Evolutionary conservation across 2,888 invertebrate genomes (phyloP).

Genomic region (Yponomeuta cagnagella): DNA sequence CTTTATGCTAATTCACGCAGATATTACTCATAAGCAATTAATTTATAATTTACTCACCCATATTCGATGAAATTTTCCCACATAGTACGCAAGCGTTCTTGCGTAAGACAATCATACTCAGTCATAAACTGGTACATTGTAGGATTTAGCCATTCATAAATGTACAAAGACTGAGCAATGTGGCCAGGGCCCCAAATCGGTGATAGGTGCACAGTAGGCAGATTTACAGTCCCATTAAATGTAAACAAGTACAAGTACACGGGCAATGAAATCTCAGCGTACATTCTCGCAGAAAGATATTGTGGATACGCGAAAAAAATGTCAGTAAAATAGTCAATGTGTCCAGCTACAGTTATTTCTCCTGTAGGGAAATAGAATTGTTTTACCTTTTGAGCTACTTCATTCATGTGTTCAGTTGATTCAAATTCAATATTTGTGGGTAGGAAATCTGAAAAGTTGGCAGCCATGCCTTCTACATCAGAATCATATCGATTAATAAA

Average conservation of each 20-base stretch:
- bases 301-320: not conserved
- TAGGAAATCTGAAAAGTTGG: not conserved
- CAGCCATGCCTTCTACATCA: not conserved
- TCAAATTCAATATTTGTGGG: not conserved
- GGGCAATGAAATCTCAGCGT: not conserved
- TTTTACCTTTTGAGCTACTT: not conserved
- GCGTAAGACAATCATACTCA: conserved; percentile 8
- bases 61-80: conserved; percentile 14
- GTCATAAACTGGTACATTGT: conserved; percentile 7
- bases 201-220: not conserved
- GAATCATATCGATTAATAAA: not conserved
- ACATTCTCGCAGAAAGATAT: conserved; percentile 4
- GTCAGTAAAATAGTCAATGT: not conserved
- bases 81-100: conserved; percentile 7
- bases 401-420: not conserved
- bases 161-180: not conserved
- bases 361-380: not conserved
- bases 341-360: not conserved
- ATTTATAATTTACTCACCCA: conserved; percentile 13
- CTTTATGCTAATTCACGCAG: too few species aligned
- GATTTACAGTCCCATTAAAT: conserved; percentile 10
- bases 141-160: not conserved
- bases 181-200: conserved; percentile 8
- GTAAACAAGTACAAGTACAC: conserved; percentile 13
- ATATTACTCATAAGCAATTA: too few species aligned